phyloP scores from a whole-genome alignment of 1,140 invertebrate species.

The Euglossa dilemma region DNA sequence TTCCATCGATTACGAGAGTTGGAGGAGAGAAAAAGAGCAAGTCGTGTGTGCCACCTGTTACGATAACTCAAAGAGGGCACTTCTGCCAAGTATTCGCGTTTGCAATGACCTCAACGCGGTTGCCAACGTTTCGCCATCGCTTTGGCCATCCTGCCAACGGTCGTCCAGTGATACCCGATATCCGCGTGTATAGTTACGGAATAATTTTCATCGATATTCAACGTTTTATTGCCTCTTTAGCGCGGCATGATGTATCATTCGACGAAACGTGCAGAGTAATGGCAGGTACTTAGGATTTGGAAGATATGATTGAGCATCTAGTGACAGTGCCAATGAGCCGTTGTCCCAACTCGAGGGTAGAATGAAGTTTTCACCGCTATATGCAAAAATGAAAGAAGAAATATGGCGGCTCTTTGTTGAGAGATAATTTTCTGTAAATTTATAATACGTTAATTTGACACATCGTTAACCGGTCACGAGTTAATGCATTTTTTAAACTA shows the following conservation, averaged over 20 bases:
- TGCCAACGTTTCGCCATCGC: conserved; percentile 16
- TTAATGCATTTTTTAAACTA: too few relatives aligned
- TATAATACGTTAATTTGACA: too few relatives aligned
- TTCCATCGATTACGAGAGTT: neutral
- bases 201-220: neutral
- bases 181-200: neutral
- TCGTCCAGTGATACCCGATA: neutral
- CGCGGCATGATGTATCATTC: neutral
- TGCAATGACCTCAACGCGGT: neutral
- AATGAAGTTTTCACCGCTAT: too few relatives aligned
- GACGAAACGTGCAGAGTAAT: neutral
- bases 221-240: neutral
- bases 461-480: too few relatives aligned
- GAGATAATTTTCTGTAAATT: too few relatives aligned
- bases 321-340: neutral
- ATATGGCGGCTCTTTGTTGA: too few relatives aligned
- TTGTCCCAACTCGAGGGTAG: too few relatives aligned
- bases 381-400: too few relatives aligned
- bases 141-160: neutral
- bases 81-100: neutral
- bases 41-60: neutral
- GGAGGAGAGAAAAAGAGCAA: neutral
- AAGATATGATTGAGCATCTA: neutral
- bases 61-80: neutral
- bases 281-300: neutral